Evolutionary conservation across 2,113 vertebrate genomes (phyloP).

Genomic region (Cynopterus brachyotis): DNA sequence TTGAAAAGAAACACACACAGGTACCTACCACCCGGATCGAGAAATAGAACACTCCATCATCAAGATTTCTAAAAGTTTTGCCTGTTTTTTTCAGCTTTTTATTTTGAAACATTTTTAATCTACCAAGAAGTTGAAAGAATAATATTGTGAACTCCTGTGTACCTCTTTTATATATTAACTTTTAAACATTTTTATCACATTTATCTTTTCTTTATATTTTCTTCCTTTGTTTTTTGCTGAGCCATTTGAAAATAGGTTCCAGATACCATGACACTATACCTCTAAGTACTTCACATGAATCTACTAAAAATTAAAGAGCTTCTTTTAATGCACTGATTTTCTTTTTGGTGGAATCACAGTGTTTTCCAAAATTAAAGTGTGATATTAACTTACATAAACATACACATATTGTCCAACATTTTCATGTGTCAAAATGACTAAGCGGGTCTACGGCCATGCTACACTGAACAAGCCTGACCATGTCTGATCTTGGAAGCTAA

Average conservation of each 20-base stretch:
- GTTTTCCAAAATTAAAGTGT: slow-evolving; percentile 39
- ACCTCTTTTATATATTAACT: not conserved
- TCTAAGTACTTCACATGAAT: not conserved
- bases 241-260: not conserved
- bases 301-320: not conserved
- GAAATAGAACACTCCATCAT: not conserved
- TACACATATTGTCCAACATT: not conserved
- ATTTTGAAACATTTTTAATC: slow-evolving; percentile 2
- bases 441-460: not conserved
- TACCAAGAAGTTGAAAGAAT: slow-evolving; percentile 17
- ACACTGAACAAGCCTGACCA: no score
- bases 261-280: not conserved
- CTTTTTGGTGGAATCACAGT: not conserved
- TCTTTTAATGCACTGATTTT: not conserved
- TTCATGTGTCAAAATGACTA: slow-evolving; percentile 29
- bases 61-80: not conserved
- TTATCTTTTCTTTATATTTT: not conserved
- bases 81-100: not conserved
- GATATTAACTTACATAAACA: not conserved
- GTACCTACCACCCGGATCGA: not conserved
- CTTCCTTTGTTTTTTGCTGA: not conserved
- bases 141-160: not conserved
- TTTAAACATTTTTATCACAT: slow-evolving; percentile 36
- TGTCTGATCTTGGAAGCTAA: no score
- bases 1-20: not conserved